Percentiles rank a stretch among this genome's conserved stretches.
phyloP scores from a whole-genome alignment of 2,113 vertebrate species.

The Marmota monax region DNA sequence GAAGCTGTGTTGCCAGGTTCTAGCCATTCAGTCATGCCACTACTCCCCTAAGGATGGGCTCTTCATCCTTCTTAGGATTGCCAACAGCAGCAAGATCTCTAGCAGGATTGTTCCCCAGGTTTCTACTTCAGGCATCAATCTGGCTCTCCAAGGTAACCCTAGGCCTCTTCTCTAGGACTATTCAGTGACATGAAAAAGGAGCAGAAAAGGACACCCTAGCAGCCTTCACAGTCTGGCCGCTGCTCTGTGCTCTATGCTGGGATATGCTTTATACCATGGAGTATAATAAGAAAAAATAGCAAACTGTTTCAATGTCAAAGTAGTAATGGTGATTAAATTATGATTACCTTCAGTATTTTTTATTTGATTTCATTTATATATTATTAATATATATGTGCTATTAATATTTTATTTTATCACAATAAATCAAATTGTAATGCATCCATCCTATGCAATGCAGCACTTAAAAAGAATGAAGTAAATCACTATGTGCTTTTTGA shows the following conservation, averaged over 20 bases:
- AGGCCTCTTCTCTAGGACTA: neutral
- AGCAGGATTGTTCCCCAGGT: neutral
- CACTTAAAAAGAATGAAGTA: neutral
- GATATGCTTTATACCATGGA: neutral
- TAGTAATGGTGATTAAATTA: neutral
- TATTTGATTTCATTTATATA: neutral
- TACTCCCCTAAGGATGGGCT: neutral
- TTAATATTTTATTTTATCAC: neutral
- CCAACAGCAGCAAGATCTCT: neutral
- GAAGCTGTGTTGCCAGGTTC: neutral
- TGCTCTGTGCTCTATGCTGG: neutral
- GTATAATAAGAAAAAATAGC: neutral
- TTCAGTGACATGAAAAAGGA: neutral
- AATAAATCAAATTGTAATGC: neutral
- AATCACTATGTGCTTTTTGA: neutral
- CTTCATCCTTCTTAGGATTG: neutral
- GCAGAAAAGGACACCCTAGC: too few species aligned
- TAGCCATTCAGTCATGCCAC: neutral
- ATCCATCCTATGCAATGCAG: neutral
- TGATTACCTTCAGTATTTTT: neutral
- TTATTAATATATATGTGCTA: neutral
- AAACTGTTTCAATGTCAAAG: neutral
- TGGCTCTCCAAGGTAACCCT: neutral
- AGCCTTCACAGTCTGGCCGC: neutral
- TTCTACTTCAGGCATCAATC: neutral